These are phyloP conservation scores for Tupaia tana DNA, from an alignment of 2,113 vertebrate species.

Conservation along the genomic window DNA sequence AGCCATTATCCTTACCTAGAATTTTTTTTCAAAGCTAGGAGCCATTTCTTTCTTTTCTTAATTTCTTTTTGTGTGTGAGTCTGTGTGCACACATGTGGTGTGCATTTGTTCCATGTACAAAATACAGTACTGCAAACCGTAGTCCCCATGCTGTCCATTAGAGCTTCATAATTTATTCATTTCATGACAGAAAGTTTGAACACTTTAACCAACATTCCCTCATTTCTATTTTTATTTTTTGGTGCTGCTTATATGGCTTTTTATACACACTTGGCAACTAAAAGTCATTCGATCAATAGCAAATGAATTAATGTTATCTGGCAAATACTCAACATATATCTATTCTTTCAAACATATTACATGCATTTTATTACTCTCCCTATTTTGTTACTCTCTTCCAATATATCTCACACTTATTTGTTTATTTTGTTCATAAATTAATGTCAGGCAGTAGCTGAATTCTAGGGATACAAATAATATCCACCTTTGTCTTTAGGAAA, in stretches of 20 bases:
- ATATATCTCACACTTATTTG: neutral
- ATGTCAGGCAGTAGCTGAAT: neutral
- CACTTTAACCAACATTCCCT: neutral
- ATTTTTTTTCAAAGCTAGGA: neutral
- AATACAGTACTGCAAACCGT: neutral
- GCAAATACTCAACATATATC: neutral
- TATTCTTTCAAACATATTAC: neutral
- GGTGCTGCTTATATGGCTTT: neutral
- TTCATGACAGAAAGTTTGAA: neutral
- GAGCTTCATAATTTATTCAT: neutral
- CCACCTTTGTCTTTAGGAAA: neutral
- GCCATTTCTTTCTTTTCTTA: neutral
- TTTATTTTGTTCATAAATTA: neutral
- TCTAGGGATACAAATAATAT: neutral
- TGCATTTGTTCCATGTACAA: neutral
- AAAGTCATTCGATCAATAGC: neutral
- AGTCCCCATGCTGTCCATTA: neutral
- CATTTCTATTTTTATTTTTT: neutral
- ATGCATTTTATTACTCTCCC: neutral
- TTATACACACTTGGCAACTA: neutral
- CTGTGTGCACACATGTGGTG: neutral
- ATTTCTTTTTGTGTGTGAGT: neutral
- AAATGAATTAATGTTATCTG: neutral
- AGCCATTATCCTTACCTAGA: neutral
- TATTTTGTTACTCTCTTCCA: neutral